phyloP scores from a whole-genome alignment of 2,797 vertebrate genomes.

The Gymnothorax javanicus region DNA sequence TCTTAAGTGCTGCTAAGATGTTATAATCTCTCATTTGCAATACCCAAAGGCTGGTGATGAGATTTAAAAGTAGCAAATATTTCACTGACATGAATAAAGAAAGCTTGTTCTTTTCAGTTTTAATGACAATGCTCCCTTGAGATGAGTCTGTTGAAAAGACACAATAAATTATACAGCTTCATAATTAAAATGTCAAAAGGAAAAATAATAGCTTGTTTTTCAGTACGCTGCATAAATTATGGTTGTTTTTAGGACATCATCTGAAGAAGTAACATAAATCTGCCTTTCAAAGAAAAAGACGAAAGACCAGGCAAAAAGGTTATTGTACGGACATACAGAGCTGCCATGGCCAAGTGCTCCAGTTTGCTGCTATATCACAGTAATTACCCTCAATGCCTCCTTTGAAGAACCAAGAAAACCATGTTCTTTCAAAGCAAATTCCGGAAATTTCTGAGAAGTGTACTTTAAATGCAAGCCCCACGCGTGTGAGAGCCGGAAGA shows the following conservation, averaged over 20 bases:
- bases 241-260: neutral
- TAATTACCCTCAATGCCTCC: conserved; percentile 12
- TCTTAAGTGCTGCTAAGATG: neutral
- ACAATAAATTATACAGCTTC: conserved; percentile 13
- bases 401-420: neutral
- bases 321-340: neutral
- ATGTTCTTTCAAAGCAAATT: neutral
- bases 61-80: neutral
- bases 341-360: neutral
- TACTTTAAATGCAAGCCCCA: neutral
- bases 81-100: conserved; percentile 7
- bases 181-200: conserved; percentile 24
- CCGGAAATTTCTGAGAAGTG: too few relatives aligned
- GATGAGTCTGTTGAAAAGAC: neutral
- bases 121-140: conserved; percentile 18
- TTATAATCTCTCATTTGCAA: neutral
- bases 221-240: conserved; percentile 12
- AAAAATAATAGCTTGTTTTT: conserved; percentile 12
- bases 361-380: neutral
- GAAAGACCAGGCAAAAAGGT: neutral
- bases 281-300: neutral
- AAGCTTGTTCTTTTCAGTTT: neutral
- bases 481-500: neutral
- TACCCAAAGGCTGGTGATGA: neutral
- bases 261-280: conserved; percentile 12